Evolutionary conservation across 2,113 vertebrate genomes (phyloP).

Genomic region (Cettia cetti): DNA sequence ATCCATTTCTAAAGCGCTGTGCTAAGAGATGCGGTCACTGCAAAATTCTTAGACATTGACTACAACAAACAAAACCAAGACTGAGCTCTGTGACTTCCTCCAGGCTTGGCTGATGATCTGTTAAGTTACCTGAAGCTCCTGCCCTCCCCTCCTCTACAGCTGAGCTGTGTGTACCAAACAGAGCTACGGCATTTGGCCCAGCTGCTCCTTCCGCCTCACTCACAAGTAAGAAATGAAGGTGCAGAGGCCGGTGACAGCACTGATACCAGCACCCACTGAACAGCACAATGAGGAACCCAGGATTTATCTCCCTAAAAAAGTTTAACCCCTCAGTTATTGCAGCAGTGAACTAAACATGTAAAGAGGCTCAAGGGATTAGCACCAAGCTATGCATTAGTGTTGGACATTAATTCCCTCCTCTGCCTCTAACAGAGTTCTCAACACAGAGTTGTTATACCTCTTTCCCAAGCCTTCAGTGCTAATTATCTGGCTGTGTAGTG

Average conservation of each 20-base stretch:
- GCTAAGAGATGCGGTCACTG: neutral
- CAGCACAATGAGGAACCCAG: neutral
- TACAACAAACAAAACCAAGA: neutral
- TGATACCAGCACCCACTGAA: neutral
- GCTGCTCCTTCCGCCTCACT: neutral
- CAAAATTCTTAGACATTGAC: neutral
- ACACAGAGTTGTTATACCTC: neutral
- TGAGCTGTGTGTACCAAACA: neutral
- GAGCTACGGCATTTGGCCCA: rapidly evolving
- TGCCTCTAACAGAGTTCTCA: neutral
- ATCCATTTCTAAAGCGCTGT: neutral
- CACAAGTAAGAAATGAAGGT: rapidly evolving
- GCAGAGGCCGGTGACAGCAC: neutral
- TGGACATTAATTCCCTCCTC: neutral
- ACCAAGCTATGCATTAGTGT: neutral
- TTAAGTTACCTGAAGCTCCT: neutral
- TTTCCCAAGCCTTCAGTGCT: neutral
- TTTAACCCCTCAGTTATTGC: neutral
- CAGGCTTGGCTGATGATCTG: neutral
- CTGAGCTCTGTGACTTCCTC: neutral
- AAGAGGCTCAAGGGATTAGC: neutral
- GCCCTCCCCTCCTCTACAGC: neutral
- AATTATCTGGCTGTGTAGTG: neutral
- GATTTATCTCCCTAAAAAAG: neutral
- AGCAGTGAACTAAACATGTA: neutral